Percentiles rank a stretch among this genome's conserved stretches.
These are phyloP conservation scores for Cyprinella venusta DNA, from an alignment of 2,797 vertebrate species.

Conservation along the genomic window DNA sequence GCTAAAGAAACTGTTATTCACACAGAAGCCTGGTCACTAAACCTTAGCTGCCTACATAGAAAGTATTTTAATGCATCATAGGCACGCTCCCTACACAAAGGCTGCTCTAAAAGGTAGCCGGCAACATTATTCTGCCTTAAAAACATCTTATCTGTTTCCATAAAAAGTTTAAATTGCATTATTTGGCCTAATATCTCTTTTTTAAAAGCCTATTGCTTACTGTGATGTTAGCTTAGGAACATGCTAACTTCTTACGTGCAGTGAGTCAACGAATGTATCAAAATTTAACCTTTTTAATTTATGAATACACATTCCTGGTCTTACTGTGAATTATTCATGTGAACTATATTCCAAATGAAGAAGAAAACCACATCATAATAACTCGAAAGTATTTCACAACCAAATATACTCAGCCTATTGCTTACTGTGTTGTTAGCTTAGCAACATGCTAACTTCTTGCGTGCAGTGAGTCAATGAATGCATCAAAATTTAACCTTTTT, in stretches of 20 bases:
- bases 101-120: not conserved
- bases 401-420: too few species aligned
- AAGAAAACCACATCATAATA: not conserved
- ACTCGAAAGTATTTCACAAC: too few species aligned
- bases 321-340: not conserved
- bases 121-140: not conserved
- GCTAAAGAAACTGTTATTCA: not conserved
- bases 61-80: not conserved
- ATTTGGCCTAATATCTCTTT: not conserved
- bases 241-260: not conserved
- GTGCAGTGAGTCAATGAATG: not conserved
- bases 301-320: not conserved
- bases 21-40: not conserved
- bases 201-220: not conserved
- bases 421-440: not conserved
- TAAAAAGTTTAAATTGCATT: not conserved
- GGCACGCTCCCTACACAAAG: not conserved
- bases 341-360: not conserved
- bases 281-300: not conserved
- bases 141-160: not conserved
- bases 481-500: not conserved
- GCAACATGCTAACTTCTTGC: not conserved
- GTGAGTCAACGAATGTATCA: not conserved
- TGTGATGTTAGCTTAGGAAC: not conserved
- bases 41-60: conserved; percentile 6